phyloP scores from a whole-genome alignment of 2,888 invertebrate genomes.

The Parnassius glacialis region DNA sequence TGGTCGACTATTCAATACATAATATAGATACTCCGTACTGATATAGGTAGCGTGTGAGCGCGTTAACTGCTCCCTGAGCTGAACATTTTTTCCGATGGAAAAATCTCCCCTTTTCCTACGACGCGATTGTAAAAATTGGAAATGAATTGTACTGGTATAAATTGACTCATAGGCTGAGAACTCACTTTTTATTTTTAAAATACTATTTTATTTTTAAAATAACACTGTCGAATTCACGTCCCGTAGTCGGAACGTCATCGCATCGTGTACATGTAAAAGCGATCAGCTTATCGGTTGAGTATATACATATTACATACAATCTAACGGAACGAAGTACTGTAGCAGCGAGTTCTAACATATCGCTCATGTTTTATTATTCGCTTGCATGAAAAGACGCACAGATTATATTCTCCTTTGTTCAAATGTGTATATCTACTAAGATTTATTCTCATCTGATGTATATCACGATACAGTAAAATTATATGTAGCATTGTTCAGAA shows the following conservation, averaged over 20 bases:
- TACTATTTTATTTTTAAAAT: no score
- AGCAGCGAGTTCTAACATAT: background rate
- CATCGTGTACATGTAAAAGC: constrained; percentile 22
- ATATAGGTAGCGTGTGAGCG: no score
- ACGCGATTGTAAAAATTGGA: no score
- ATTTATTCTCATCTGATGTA: constrained; percentile 3
- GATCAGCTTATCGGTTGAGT: constrained; percentile 29
- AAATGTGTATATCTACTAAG: background rate
- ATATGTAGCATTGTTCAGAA: background rate
- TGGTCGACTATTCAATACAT: no score
- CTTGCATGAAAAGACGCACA: constrained; percentile 2
- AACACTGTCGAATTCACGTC: no score
- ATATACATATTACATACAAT: constrained; percentile 15
- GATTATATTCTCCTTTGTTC: constrained; percentile 8
- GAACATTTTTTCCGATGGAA: no score
- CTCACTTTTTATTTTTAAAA: no score
- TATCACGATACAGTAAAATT: background rate
- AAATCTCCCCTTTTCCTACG: no score
- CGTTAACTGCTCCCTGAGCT: no score
- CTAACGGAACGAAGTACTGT: constrained; percentile 14
- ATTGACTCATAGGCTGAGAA: no score
- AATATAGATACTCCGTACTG: no score
- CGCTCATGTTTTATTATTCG: constrained; percentile 24
- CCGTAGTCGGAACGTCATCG: constrained; percentile 18
- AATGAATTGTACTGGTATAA: no score